Conservation (phyloP, 2,113 vertebrate genomes). For the Deroptyus accipitrinus region DNA sequence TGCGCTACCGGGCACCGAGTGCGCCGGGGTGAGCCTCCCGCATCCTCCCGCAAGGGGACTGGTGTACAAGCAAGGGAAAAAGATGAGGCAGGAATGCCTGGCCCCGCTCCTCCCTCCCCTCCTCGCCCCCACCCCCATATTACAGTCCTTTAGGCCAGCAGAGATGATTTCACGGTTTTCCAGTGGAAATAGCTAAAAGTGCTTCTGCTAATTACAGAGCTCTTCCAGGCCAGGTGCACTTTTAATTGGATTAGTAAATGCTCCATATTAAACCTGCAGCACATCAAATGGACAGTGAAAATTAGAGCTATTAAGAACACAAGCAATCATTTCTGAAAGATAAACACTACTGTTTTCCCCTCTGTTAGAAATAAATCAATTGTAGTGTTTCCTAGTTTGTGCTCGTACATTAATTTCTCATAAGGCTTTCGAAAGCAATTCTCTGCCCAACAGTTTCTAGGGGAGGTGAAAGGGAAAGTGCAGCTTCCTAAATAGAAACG, state of each 20-base stretch:
- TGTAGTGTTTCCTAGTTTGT: not conserved
- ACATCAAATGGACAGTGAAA: conserved; percentile 44
- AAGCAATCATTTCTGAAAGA: conserved; percentile 44
- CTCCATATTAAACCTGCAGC: conserved; percentile 33
- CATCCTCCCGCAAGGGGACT: conserved; percentile 27
- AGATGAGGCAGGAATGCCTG: conserved; percentile 43
- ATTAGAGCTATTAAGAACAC: conserved; percentile 10
- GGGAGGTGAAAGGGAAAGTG: not conserved
- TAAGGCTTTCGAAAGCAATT: not conserved
- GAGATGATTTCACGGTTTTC: conserved; percentile 69
- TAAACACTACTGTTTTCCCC: conserved; percentile 11
- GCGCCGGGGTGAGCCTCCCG: not conserved
- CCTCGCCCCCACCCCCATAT: conserved; percentile 43
- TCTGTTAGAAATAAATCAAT: conserved; percentile 44
- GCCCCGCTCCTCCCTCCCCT: conserved; percentile 44
- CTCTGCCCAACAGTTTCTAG: not conserved
- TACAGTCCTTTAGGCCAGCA: conserved; percentile 34
- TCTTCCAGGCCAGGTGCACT: conserved; percentile 66
- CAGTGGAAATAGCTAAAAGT: conserved; percentile 67
- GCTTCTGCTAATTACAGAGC: conserved; percentile 69
- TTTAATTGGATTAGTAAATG: conserved; percentile 68
- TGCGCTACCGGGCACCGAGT: not conserved
- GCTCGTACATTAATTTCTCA: not conserved
- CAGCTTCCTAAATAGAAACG: not conserved
- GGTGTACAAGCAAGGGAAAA: conserved; percentile 37